phyloP scores from a whole-genome alignment of 2,888 invertebrate genomes.

The Camptogramma bilineatum region DNA sequence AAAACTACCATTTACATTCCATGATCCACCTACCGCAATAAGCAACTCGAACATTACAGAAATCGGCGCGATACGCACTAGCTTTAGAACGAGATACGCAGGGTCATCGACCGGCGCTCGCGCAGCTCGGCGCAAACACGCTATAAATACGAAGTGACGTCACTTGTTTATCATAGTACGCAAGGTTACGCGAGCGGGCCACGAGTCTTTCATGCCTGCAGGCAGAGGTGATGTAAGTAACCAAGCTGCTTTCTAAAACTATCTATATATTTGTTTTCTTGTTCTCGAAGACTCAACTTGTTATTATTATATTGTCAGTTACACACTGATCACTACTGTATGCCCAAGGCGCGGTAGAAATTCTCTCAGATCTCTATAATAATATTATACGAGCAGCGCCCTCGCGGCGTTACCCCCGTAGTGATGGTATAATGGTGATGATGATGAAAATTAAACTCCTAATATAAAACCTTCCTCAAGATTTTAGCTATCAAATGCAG shows the following conservation, averaged over 20 bases:
- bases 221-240: slow-evolving; percentile 36
- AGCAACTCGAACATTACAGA: slow-evolving; percentile 36
- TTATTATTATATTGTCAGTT: too few relatives aligned
- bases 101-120: slow-evolving; percentile 73
- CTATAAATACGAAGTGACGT: slow-evolving; percentile 81
- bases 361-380: too few relatives aligned
- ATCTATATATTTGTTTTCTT: too few relatives aligned
- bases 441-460: too few relatives aligned
- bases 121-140: slow-evolving; percentile 70
- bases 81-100: slow-evolving; percentile 67
- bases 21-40: slow-evolving; percentile 15
- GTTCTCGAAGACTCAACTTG: too few relatives aligned
- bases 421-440: too few relatives aligned
- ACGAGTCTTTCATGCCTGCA: slow-evolving; percentile 57
- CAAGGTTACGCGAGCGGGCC: slow-evolving; percentile 76
- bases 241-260: slow-evolving; percentile 6
- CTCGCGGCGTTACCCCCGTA: too few relatives aligned
- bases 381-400: too few relatives aligned
- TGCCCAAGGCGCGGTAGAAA: too few relatives aligned
- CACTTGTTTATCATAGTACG: slow-evolving; percentile 82
- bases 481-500: too few relatives aligned
- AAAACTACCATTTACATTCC: not conserved
- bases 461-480: too few relatives aligned
- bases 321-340: too few relatives aligned
- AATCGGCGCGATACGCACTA: slow-evolving; percentile 39